Evolutionary conservation across 2,797 vertebrate species (phyloP).

Genomic region (Sebastes diaconus): DNA sequence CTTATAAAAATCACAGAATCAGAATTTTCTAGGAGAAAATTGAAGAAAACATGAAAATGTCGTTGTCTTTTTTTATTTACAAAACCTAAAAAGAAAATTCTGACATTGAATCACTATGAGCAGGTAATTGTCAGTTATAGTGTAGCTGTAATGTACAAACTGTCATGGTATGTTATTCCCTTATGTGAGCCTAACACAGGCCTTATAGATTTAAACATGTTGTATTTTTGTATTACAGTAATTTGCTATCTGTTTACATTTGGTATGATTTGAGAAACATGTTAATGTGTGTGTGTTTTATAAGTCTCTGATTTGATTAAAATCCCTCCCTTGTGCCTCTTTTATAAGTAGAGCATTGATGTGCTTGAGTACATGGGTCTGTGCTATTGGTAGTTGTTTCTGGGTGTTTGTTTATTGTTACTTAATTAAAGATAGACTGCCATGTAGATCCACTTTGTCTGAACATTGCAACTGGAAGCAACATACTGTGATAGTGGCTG

Average conservation of each 20-base stretch:
- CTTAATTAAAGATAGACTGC: constrained; percentile 80
- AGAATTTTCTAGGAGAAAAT: constrained; percentile 72
- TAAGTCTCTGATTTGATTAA: constrained; percentile 81
- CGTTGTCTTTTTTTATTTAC: constrained; percentile 37
- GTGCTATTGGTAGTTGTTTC: constrained; percentile 82
- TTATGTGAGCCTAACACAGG: constrained; percentile 80
- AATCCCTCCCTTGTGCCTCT: constrained; percentile 84
- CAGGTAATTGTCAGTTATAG: constrained; percentile 77
- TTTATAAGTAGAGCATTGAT: constrained; percentile 85
- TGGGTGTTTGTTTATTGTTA: constrained; percentile 83
- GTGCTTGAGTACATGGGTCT: constrained; percentile 85
- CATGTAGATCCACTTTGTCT: constrained; percentile 79
- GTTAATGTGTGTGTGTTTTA: constrained; percentile 81
- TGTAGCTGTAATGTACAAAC: constrained; percentile 82
- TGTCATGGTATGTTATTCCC: constrained; percentile 79
- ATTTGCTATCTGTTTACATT: constrained; percentile 87
- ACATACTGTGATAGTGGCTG: constrained; percentile 78
- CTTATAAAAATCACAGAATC: constrained; percentile 71
- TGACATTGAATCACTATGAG: constrained; percentile 71
- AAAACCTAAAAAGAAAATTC: constrained; percentile 73
- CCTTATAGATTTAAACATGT: constrained; percentile 87
- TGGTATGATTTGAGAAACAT: constrained; percentile 84
- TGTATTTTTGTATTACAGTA: constrained; percentile 94
- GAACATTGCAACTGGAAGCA: constrained; percentile 78
- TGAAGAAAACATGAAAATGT: constrained; percentile 61